Evolutionary conservation across 1,140 invertebrate species (phyloP).

Genomic region (Whitmania pigra): DNA sequence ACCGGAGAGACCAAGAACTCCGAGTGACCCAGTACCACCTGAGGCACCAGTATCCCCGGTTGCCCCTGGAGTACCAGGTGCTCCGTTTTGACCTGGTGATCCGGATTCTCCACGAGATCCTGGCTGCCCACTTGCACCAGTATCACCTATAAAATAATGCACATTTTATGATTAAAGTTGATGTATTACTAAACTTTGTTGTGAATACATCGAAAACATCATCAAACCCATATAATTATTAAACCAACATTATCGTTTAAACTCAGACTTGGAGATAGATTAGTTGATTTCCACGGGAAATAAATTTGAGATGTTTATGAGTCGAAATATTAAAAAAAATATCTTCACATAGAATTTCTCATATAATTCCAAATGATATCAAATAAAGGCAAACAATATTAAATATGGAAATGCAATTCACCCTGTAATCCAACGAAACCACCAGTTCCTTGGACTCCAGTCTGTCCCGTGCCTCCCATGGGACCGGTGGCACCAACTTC

Average conservation of each 20-base stretch:
- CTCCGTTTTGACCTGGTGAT: slow-evolving; percentile 47
- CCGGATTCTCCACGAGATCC: slow-evolving; percentile 13
- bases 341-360: too few species aligned
- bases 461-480: neutral
- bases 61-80: slow-evolving; percentile 47
- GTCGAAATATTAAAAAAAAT: too few species aligned
- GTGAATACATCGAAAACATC: neutral
- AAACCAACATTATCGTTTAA: slow-evolving; percentile 25
- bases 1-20: slow-evolving; percentile 19
- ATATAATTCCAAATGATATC: too few species aligned
- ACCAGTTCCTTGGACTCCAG: neutral
- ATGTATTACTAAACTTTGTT: neutral
- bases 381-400: too few species aligned
- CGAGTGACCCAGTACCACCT: slow-evolving; percentile 10
- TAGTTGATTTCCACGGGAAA: too few species aligned
- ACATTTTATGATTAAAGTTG: neutral
- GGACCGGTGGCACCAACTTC: slow-evolving; percentile 8
- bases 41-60: slow-evolving; percentile 54
- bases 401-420: too few species aligned
- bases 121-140: slow-evolving; percentile 17
- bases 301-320: too few species aligned
- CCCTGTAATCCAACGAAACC: slow-evolving; percentile 11
- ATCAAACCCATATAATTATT: slow-evolving; percentile 38
- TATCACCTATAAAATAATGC: neutral
- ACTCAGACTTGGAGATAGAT: slow-evolving; percentile 24